Percentiles rank a stretch among this genome's conserved stretches.
Evolutionary conservation across 2,888 invertebrate species (phyloP).

Genomic region (Esperia sulphurella): DNA sequence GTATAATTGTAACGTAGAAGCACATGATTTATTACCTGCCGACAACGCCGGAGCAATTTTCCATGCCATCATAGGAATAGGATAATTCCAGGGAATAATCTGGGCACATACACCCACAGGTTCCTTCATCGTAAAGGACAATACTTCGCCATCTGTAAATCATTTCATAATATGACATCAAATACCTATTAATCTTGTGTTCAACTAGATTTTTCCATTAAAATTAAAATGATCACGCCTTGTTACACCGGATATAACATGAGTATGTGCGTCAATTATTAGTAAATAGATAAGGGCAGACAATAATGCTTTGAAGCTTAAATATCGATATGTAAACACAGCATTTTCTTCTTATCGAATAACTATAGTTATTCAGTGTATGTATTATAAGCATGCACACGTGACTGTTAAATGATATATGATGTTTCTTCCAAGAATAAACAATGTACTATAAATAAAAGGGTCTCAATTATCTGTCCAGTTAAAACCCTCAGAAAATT

Average conservation of each 20-base stretch:
- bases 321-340: neutral
- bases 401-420: neutral
- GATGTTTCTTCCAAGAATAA: neutral
- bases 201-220: neutral
- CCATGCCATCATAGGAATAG: slow-evolving; percentile 95
- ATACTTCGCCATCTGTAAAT: slow-evolving; percentile 85
- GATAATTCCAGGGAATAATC: slow-evolving; percentile 97
- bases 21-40: slow-evolving; percentile 57
- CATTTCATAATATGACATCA: slow-evolving; percentile 10
- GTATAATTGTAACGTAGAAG: too few relatives aligned
- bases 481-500: too few relatives aligned
- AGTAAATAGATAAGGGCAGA: slow-evolving; percentile 15
- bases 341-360: neutral
- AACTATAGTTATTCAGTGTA: neutral
- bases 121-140: slow-evolving; percentile 91
- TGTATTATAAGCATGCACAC: neutral
- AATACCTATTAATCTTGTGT: neutral
- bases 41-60: slow-evolving; percentile 91
- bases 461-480: too few relatives aligned
- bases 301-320: slow-evolving; percentile 4
- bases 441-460: too few relatives aligned
- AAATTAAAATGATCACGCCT: neutral
- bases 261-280: slow-evolving; percentile 23
- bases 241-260: slow-evolving; percentile 25
- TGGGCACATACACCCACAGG: slow-evolving; percentile 94